Evolutionary conservation across 2,113 vertebrate species (phyloP).

Genomic region (Phainopepla nitens): DNA sequence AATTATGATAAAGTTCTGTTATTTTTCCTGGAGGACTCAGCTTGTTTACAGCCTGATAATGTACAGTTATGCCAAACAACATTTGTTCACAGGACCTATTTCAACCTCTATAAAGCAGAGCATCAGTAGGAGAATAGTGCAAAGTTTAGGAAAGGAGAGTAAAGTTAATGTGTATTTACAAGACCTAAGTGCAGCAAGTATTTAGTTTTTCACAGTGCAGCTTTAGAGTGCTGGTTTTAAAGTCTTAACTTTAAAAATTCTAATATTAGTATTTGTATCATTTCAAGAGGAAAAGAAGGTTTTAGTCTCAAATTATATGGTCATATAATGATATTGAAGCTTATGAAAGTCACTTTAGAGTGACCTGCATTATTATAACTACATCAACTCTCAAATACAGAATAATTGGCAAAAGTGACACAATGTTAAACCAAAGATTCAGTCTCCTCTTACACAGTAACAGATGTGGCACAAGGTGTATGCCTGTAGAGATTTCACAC

Average conservation of each 20-base stretch:
- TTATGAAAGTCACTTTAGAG: background rate
- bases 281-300: background rate
- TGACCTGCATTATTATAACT: background rate
- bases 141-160: background rate
- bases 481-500: background rate
- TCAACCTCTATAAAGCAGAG: background rate
- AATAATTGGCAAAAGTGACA: background rate
- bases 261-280: background rate
- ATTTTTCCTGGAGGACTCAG: background rate
- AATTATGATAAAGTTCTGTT: background rate
- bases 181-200: background rate
- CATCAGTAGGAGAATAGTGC: background rate
- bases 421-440: background rate
- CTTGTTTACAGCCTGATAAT: slow-evolving; percentile 4
- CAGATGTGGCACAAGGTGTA: background rate
- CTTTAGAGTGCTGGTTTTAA: background rate
- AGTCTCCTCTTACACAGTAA: background rate
- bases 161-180: background rate
- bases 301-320: background rate
- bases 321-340: background rate
- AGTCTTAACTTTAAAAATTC: background rate
- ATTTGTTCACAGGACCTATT: background rate
- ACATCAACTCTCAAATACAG: background rate
- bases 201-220: background rate
- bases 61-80: background rate